Percentiles rank a stretch among this genome's conserved stretches.
phyloP scores from a whole-genome alignment of 2,113 vertebrate species.

The Rhinolophus ferrumequinum region DNA sequence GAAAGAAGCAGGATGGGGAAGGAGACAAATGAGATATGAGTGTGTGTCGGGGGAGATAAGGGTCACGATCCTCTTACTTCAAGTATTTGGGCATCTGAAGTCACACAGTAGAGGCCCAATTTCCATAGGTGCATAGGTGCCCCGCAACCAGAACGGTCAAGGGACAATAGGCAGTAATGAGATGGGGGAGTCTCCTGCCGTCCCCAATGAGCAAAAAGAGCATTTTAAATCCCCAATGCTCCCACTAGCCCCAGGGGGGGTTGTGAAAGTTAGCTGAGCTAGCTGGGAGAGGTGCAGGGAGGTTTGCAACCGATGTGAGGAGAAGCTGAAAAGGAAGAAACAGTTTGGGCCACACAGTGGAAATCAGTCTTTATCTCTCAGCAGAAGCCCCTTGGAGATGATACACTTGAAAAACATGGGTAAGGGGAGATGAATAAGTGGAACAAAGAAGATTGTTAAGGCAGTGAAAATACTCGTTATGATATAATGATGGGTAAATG shows the following conservation, averaged over 20 bases:
- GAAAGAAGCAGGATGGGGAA: background rate
- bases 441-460: background rate
- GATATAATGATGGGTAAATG: background rate
- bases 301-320: background rate
- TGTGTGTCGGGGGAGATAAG: background rate
- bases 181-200: background rate
- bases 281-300: background rate
- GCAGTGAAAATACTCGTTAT: background rate
- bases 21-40: background rate
- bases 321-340: background rate
- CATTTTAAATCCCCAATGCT: rapidly evolving
- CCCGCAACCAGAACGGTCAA: background rate
- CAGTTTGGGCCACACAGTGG: background rate
- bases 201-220: background rate
- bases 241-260: background rate
- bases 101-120: rapidly evolving
- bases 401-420: background rate
- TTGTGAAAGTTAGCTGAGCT: background rate
- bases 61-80: background rate
- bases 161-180: background rate
- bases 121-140: background rate
- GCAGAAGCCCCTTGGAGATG: background rate
- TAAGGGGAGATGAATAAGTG: background rate
- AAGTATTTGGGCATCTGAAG: background rate
- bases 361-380: background rate